Evolutionary conservation across 2,797 vertebrate genomes (phyloP).

Genomic region (Cyclopterus lumpus): DNA sequence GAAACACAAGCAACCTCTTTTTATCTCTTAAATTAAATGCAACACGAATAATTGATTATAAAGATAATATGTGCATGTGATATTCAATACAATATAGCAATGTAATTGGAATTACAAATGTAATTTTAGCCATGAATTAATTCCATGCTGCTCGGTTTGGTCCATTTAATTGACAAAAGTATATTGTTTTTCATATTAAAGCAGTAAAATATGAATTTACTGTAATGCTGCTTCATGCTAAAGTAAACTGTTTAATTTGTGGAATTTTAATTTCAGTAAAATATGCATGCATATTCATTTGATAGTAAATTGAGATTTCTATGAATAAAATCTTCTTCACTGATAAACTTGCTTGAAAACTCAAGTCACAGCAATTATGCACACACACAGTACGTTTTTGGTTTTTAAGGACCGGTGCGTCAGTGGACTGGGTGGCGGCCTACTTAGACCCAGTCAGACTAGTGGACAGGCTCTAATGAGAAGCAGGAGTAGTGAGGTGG

Average conservation of each 20-base stretch:
- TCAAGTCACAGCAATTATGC: constrained; percentile 6
- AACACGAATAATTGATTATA: neutral
- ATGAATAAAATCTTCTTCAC: constrained; percentile 27
- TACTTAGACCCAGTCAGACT: constrained; percentile 57
- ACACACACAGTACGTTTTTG: neutral
- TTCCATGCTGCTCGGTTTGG: neutral
- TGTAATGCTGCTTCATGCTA: neutral
- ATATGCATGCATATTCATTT: neutral
- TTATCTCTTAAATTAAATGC: neutral
- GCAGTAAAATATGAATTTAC: constrained; percentile 1
- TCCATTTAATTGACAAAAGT: neutral
- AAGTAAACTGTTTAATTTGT: constrained; percentile 18
- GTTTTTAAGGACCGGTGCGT: constrained; percentile 32
- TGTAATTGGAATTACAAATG: too few species aligned
- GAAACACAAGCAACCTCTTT: neutral
- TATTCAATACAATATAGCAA: neutral
- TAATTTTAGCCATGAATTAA: constrained; percentile 5
- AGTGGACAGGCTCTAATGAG: constrained; percentile 84
- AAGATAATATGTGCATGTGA: neutral
- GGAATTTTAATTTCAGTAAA: constrained; percentile 15
- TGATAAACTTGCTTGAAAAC: constrained; percentile 32
- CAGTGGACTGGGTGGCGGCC: constrained; percentile 62
- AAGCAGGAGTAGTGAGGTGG: constrained; percentile 84
- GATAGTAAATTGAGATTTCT: constrained; percentile 22
- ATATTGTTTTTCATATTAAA: neutral